Percentiles rank a stretch among this genome's conserved stretches.
These are phyloP conservation scores for Rhipidura dahli DNA, from an alignment of 2,113 vertebrate genomes.

Conservation along the genomic window DNA sequence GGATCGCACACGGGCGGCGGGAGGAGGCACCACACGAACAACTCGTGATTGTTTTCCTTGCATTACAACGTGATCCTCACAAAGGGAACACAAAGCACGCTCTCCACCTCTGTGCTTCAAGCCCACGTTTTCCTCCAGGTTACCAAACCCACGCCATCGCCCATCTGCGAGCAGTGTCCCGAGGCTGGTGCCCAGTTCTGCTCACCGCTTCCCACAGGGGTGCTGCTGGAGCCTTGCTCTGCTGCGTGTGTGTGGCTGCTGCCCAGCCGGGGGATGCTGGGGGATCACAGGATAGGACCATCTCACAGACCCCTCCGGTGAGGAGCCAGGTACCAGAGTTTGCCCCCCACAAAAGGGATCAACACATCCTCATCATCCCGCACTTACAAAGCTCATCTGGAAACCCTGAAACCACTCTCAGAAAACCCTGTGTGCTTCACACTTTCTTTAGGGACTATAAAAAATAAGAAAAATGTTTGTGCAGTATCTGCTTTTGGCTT, in stretches of 20 bases:
- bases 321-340: background rate
- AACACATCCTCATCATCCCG: background rate
- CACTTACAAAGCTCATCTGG: background rate
- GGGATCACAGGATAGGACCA: background rate
- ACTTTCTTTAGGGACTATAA: background rate
- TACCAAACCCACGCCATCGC: background rate
- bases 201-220: fast-evolving
- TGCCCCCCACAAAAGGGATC: background rate
- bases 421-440: background rate
- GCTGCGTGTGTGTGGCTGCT: fast-evolving
- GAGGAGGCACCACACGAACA: background rate
- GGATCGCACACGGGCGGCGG: background rate
- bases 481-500: background rate
- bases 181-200: background rate
- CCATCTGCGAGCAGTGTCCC: fast-evolving
- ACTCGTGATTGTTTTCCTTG: background rate
- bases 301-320: background rate
- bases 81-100: background rate
- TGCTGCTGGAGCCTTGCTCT: background rate
- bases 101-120: background rate
- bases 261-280: fast-evolving
- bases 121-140: background rate
- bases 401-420: background rate
- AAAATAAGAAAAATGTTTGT: background rate
- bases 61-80: background rate